phyloP scores from a whole-genome alignment of 2,113 vertebrate genomes.

The Bagarius yarrelli region DNA sequence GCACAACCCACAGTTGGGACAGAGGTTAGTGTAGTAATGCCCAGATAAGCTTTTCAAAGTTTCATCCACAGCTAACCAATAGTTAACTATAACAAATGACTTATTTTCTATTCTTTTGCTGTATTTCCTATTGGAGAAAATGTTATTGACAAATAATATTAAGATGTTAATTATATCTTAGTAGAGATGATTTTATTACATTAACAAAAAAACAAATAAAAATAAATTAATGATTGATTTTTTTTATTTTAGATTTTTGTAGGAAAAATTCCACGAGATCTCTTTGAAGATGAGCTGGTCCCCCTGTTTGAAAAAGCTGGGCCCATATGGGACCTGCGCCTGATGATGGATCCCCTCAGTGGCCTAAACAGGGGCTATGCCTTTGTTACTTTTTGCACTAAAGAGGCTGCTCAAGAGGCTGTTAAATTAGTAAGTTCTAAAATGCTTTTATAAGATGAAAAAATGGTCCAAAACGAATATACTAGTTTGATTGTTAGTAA shows the following conservation, averaged over 20 bases:
- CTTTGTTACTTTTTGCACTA: constrained; percentile 99
- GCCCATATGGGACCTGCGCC: constrained; percentile 95
- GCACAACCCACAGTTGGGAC: constrained; percentile 95
- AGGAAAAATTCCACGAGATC: constrained; percentile 96
- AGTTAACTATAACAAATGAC: background rate
- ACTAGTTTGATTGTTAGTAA: background rate
- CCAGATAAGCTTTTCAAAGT: background rate
- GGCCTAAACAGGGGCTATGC: constrained; percentile 98
- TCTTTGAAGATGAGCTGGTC: constrained; percentile 98
- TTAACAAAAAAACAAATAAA: no score
- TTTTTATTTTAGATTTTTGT: constrained; percentile 90
- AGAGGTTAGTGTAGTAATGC: constrained; percentile 76
- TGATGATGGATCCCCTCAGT: constrained; percentile 99
- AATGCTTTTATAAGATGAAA: background rate
- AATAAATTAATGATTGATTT: background rate
- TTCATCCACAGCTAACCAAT: background rate
- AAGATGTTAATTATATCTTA: no score
- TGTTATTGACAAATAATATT: background rate
- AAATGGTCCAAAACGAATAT: background rate
- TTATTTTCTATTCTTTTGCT: no score
- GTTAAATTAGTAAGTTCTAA: constrained; percentile 87
- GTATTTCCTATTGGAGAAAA: no score
- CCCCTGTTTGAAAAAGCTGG: constrained; percentile 98
- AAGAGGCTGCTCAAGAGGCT: constrained; percentile 98
- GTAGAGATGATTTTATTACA: no score